These are phyloP conservation scores for Microcebus ravelobensis DNA, from an alignment of 2,113 vertebrate genomes.

Conservation along the genomic window DNA sequence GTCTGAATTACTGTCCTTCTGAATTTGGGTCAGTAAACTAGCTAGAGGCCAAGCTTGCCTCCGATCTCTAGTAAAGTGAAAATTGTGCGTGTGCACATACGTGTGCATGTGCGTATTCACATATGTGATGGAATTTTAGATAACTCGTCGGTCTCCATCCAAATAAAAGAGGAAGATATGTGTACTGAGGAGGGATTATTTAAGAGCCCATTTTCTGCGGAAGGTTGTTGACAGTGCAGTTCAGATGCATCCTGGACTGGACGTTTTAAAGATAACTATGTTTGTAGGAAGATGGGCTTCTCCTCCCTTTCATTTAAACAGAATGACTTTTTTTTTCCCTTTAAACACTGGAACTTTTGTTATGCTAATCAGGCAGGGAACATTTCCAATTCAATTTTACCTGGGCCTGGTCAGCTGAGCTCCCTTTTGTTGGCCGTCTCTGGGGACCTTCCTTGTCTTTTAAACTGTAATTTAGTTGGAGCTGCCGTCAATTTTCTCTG, in stretches of 20 bases:
- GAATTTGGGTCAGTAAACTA: not conserved
- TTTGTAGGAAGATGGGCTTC: conserved; percentile 88
- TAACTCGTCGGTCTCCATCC: not conserved
- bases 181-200: not conserved
- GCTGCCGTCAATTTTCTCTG: conserved; percentile 91
- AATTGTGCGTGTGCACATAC: not conserved
- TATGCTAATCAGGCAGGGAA: conserved; percentile 97
- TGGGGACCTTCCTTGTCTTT: conserved; percentile 92
- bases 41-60: not conserved
- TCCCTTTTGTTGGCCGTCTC: conserved; percentile 94
- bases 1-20: not conserved
- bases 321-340: conserved; percentile 92
- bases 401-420: conserved; percentile 97
- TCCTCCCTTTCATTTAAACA: conserved; percentile 90
- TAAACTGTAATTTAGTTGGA: conserved; percentile 94
- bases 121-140: not conserved
- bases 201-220: conserved; percentile 40
- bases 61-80: not conserved
- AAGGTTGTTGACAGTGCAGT: conserved; percentile 51
- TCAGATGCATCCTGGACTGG: conserved; percentile 59
- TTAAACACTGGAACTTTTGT: conserved; percentile 97
- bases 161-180: not conserved
- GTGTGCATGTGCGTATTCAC: too few relatives aligned
- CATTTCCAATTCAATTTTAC: conserved; percentile 99
- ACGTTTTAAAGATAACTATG: conserved; percentile 77